These are phyloP conservation scores for Yponomeuta malinellus DNA, from an alignment of 2,888 invertebrate species.

Conservation along the genomic window DNA sequence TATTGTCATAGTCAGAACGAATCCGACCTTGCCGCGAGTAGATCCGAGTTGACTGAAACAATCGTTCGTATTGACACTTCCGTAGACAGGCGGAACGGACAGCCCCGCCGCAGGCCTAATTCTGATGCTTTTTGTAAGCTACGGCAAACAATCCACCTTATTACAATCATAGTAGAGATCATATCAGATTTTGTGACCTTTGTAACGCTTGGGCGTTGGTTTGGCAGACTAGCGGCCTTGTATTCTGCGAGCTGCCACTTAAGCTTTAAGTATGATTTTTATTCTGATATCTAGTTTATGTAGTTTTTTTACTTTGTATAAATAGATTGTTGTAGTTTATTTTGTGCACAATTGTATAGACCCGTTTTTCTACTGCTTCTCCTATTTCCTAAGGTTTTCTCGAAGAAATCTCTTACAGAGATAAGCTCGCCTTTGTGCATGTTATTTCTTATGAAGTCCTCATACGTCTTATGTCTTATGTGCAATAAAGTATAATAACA, in stretches of 20 bases:
- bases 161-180: neutral
- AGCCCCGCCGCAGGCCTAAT: neutral
- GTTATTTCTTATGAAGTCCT: no score
- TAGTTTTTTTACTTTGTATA: no score
- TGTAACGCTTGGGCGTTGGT: neutral
- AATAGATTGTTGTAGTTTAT: no score
- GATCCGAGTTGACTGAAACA: constrained; percentile 1
- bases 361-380: no score
- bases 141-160: neutral
- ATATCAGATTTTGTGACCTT: neutral
- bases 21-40: neutral
- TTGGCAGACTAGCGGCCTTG: neutral
- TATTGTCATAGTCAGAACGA: neutral
- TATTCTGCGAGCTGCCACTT: neutral
- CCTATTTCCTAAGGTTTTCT: no score
- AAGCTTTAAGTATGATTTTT: no score
- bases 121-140: neutral
- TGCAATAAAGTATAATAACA: no score
- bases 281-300: no score
- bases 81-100: neutral
- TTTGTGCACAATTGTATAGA: no score
- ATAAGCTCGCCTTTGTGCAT: no score
- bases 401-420: no score
- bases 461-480: no score
- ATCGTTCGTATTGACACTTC: neutral